Evolutionary conservation across 2,888 invertebrate species (phyloP), one percentile per base, ranked within the genome.

Genomic region (Ophioninae sp.): DNA sequence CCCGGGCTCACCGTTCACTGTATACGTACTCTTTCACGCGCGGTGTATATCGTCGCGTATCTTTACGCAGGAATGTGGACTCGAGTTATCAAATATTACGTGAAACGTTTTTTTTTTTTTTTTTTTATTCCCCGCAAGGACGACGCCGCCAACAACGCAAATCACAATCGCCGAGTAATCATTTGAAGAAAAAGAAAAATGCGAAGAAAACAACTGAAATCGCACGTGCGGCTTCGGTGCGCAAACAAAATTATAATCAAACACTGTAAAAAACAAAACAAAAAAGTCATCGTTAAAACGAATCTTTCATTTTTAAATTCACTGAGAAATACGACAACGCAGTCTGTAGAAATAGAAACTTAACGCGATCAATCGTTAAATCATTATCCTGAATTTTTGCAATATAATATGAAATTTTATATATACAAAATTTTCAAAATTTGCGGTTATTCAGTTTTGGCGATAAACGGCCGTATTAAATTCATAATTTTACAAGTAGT

Each of bases 21-120:
- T 17, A 50, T 50, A 50, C 50, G 17, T 50, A 50, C 50, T 50
- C 50, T 50, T 50, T 50, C 50, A 50, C 50, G 50, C 50, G 50
- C 13, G 13, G 6, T 50, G 7, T 59, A 59, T 59, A 59, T 59
- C 59, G 20, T 20, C 21, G 20, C 21, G 59, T 59, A 59, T 23
- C 17, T 64, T 64, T 64, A 64, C 30, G 23, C 64, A 64, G 64
- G 37, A 64, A 64, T 64, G 64, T 37, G 23, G 23, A 7, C 30
- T 30, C 64, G 64, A 64, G 30, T 64, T 64, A 64, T 64, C 64
- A 64, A 30, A 64, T 64, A 64, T 37, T 64, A 64, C 64, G 59
- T 64, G 64, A 30, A 64, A 30, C 30, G 30, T 37, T 64, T 64
- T 64, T 50, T 13, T 50, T 13, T 50, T 50, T 13, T 13, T 37